Percentiles rank a stretch among this genome's conserved stretches.
phyloP scores from a whole-genome alignment of 35 echinoderm and acorn worm genomes.

The Apostichopus japonicus region DNA sequence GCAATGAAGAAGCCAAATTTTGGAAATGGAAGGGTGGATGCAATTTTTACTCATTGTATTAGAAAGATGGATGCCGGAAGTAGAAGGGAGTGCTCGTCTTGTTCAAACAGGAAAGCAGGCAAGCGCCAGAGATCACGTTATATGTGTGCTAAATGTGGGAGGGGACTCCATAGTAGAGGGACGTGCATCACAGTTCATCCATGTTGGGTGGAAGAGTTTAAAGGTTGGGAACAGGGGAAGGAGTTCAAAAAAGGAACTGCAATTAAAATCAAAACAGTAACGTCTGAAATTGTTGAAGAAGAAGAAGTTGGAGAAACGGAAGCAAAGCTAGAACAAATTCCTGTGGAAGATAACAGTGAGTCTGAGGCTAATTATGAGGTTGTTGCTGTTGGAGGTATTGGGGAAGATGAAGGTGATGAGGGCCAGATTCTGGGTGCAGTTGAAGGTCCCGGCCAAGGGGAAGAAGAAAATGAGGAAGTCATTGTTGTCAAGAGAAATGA shows the following conservation, averaged over 20 bases:
- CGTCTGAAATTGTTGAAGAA: neutral
- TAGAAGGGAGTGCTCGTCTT: slow-evolving; percentile 56
- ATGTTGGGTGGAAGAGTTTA: slow-evolving; percentile 52
- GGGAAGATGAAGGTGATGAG: neutral
- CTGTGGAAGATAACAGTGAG: slow-evolving; percentile 22
- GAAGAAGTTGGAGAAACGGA: neutral
- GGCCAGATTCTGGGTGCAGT: slow-evolving; percentile 11
- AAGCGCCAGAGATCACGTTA: slow-evolving; percentile 60
- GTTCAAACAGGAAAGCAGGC: slow-evolving; percentile 57
- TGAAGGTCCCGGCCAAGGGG: neutral
- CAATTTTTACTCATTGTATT: slow-evolving; percentile 59
- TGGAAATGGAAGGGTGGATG: slow-evolving; percentile 51
- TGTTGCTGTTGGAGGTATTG: slow-evolving; percentile 9
- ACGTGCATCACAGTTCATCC: slow-evolving; percentile 56
- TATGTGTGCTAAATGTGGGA: slow-evolving; percentile 61
- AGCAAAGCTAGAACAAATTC: neutral
- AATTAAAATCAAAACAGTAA: neutral
- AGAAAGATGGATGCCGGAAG: slow-evolving; percentile 51
- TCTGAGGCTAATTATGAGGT: slow-evolving; percentile 7
- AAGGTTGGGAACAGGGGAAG: slow-evolving; percentile 42
- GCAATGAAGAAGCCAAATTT: slow-evolving; percentile 58
- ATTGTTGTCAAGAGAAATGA: neutral
- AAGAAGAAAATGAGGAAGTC: neutral
- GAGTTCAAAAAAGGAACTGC: slow-evolving; percentile 1
- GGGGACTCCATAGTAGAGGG: slow-evolving; percentile 46